Percentiles rank a stretch among this genome's conserved stretches.
phyloP scores from a whole-genome alignment of 1,140 invertebrate species.

The Drosophila ironensis region DNA sequence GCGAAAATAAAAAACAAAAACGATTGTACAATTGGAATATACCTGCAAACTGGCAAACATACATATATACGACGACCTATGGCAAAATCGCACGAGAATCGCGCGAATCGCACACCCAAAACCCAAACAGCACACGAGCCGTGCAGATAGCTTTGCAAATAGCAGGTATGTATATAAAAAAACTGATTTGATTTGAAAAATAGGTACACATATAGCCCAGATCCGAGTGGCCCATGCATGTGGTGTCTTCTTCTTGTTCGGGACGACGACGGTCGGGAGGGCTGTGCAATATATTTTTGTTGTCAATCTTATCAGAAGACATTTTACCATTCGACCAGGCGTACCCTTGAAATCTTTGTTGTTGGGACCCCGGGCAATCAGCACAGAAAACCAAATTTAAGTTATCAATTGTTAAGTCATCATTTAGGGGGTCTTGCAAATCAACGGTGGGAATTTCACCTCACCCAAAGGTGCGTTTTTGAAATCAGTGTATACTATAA shows the following conservation, averaged over 20 bases:
- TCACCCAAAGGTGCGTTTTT: no score
- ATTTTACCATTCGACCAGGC: slow-evolving; percentile 42
- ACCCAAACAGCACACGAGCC: slow-evolving; percentile 61
- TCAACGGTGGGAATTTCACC: slow-evolving; percentile 22
- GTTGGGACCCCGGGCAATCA: slow-evolving; percentile 20
- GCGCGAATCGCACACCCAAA: slow-evolving; percentile 31
- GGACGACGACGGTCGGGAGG: no score
- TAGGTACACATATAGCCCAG: slow-evolving; percentile 11
- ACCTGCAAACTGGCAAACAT: no score
- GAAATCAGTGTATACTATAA: no score
- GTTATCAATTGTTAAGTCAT: slow-evolving; percentile 59
- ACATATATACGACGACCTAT: slow-evolving; percentile 51
- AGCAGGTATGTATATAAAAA: slow-evolving; percentile 13
- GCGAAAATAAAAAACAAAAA: slow-evolving; percentile 38
- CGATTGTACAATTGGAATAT: slow-evolving; percentile 39
- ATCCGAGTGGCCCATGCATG: slow-evolving; percentile 27
- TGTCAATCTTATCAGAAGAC: slow-evolving; percentile 74
- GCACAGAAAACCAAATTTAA: slow-evolving; percentile 30
- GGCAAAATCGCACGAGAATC: slow-evolving; percentile 58
- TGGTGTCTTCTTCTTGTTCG: slow-evolving; percentile 37
- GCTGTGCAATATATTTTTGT: slow-evolving; percentile 59
- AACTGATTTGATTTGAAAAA: slow-evolving; percentile 20
- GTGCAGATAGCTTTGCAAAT: slow-evolving; percentile 58
- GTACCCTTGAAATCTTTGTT: slow-evolving; percentile 63
- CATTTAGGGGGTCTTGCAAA: slow-evolving; percentile 34